Conservation (phyloP, 30 jellyfish, hydroid and myxozoan genomes). For the Hydractinia symbiolongicarpus region DNA sequence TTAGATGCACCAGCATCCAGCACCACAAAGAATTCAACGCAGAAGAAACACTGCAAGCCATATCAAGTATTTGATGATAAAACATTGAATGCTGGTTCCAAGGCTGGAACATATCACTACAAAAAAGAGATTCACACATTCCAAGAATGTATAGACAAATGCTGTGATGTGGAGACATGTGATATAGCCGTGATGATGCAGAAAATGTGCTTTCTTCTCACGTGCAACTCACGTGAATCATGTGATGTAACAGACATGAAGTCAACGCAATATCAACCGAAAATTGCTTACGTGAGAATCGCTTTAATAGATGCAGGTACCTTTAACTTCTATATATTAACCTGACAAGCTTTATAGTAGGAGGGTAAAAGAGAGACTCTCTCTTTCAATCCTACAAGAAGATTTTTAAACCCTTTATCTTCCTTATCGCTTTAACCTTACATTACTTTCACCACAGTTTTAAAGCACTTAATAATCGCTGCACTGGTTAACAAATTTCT, state of each 20-base stretch:
- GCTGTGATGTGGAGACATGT: slow-evolving; percentile 54
- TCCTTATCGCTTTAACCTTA: no score
- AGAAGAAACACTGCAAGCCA: slow-evolving; percentile 21
- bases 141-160: slow-evolving; percentile 41
- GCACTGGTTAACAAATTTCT: no score
- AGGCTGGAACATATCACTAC: slow-evolving; percentile 62
- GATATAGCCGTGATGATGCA: slow-evolving; percentile 72
- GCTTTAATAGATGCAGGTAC: slow-evolving; percentile 39
- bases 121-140: slow-evolving; percentile 17
- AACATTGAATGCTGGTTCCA: slow-evolving; percentile 64
- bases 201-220: slow-evolving; percentile 54
- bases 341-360: no score
- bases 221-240: slow-evolving; percentile 51
- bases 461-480: no score
- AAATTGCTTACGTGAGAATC: slow-evolving; percentile 65
- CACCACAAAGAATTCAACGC: background rate
- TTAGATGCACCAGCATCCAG: background rate
- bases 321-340: background rate
- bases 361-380: no score
- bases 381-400: no score
- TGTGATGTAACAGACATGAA: slow-evolving; percentile 52
- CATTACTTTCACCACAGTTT: no score
- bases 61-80: slow-evolving; percentile 46
- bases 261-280: slow-evolving; percentile 33
- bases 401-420: no score